These are phyloP conservation scores for Anhinga anhinga DNA, from an alignment of 2,113 vertebrate species.

Conservation along the genomic window DNA sequence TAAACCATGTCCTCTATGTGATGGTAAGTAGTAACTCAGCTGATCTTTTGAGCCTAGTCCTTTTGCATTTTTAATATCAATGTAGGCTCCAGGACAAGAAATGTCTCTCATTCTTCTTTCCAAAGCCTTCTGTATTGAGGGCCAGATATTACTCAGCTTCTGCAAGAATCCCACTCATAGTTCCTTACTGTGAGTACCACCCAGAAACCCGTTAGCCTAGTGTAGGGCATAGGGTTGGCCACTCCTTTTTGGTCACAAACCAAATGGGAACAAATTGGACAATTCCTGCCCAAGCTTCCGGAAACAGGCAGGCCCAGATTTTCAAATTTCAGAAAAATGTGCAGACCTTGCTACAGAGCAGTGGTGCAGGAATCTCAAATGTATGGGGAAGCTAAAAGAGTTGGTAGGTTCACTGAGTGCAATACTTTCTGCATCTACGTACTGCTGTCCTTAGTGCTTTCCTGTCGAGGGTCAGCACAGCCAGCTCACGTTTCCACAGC, in stretches of 20 bases:
- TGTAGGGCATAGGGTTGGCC: not conserved
- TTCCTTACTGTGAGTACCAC: not conserved
- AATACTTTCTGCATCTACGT: not conserved
- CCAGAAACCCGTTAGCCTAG: not conserved
- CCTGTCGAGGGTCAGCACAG: rapidly evolving
- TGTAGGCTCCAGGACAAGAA: not conserved
- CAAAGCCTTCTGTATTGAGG: not conserved
- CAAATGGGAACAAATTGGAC: not conserved
- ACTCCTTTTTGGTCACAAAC: not conserved
- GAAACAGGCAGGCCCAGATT: not conserved
- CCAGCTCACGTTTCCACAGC: not conserved
- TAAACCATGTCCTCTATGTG: not conserved
- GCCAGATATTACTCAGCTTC: not conserved
- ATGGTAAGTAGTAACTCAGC: not conserved
- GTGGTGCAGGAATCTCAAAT: not conserved
- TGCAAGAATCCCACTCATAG: not conserved
- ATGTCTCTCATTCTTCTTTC: not conserved
- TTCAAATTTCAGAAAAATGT: not conserved
- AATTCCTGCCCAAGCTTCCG: not conserved
- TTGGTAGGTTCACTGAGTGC: not conserved
- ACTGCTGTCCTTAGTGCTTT: not conserved
- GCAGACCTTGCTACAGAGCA: not conserved
- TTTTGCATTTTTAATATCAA: not conserved
- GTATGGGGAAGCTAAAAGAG: not conserved
- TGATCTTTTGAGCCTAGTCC: not conserved